Conservation (phyloP, 2,888 invertebrate genomes). For the Tipula helvola region DNA sequence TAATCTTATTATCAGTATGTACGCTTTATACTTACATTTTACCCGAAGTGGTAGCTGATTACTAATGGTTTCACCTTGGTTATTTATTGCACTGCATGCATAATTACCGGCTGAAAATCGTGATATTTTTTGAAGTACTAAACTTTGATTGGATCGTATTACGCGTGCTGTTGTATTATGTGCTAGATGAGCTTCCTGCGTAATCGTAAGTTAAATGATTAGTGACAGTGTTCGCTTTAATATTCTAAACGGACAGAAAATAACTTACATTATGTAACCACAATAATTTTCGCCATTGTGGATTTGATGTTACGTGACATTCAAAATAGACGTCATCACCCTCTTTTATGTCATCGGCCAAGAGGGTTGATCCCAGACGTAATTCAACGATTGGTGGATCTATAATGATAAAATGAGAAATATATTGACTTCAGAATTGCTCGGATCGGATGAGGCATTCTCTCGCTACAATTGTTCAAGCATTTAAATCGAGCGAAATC, state of each 20-base stretch:
- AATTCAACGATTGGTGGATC: constrained; percentile 67
- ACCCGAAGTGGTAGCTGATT: constrained; percentile 65
- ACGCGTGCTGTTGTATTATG: constrained; percentile 71
- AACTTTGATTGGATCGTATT: constrained; percentile 73
- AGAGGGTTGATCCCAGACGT: constrained; percentile 61
- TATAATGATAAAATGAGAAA: constrained; percentile 27
- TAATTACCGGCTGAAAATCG: constrained; percentile 65
- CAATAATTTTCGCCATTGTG: constrained; percentile 57
- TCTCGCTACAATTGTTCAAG: too few relatives aligned
- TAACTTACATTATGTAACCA: constrained; percentile 63
- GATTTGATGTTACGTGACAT: constrained; percentile 70
- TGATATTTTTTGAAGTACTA: constrained; percentile 72
- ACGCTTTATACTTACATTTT: constrained; percentile 51
- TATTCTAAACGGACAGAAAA: neutral
- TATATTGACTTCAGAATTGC: too few relatives aligned
- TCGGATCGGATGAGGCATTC: too few relatives aligned
- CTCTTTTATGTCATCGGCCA: constrained; percentile 70
- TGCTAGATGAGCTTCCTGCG: constrained; percentile 54
- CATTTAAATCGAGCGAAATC: too few relatives aligned
- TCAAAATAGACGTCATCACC: constrained; percentile 78
- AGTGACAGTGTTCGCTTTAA: too few relatives aligned
- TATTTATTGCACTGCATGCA: constrained; percentile 68
- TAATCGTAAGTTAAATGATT: neutral
- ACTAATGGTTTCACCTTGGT: constrained; percentile 67
- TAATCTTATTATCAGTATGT: neutral